Base-by-base conservation (phyloP, 2,888 invertebrate species). In the Eudemis profundana region DNA sequence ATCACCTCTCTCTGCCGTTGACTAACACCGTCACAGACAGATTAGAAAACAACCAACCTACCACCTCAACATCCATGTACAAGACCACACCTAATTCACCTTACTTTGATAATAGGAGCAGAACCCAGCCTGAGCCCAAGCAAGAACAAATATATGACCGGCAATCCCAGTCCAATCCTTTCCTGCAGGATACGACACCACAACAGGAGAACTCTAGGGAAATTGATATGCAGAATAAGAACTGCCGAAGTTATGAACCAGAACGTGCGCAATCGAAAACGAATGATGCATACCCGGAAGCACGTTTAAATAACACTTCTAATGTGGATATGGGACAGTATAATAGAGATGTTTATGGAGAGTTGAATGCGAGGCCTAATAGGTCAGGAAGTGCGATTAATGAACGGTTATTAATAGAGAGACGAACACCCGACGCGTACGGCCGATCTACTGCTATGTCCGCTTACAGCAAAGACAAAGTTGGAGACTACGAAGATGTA, bases 391-490 rank as follows among this genome's bases (percentile, higher is more conserved):
- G 76, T 75, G 76, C 77, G 47, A 74, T 82, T 0, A 89, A 86
- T 69, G 92, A 92, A 69, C 79, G 90, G 56, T 74, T 91, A 40
- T 54, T 86, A 38, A 84, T 92, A 21, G 97, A 97, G 79, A 93
- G 97, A 72, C 93, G 97, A 71, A 97, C 97, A 0, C 97, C 97
- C 0, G 97, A 97, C 77, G 96, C 96, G 10, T 97, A 97, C 77
- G 96, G 96, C 0, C 90, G 96, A 69, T 95, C 95, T 38, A 86
- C 85, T 42, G 82, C 87, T 71, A 93, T 91, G 83, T 89, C 82
- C 10, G 81, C 86, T 8, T 87, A 90, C 66, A 82, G 78, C 61
- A 90, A 87, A 70, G 85, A 83, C 42, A 87, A 86, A 74, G 86
- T 90, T 36, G 93, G 93, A 0, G 96, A 97, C 79, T 97, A 97